A percentile compares a stretch with the other conserved stretches of the same genome.
Conservation (phyloP, 1,140 invertebrate genomes). For the Hyphantria cunea region DNA sequence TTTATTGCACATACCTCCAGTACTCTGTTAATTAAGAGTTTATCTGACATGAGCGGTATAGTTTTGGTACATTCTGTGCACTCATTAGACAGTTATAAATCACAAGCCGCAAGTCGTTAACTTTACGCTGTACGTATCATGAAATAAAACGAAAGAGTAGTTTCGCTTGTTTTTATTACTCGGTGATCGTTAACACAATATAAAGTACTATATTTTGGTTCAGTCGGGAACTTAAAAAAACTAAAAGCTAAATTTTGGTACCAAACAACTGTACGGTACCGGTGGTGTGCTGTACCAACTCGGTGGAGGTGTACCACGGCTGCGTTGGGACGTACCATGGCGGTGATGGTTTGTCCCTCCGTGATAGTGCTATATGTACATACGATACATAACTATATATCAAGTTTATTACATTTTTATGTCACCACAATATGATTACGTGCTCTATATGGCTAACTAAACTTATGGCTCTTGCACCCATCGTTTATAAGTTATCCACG, state of each 20-base stretch:
- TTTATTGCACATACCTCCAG: constrained; percentile 29
- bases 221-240: constrained; percentile 78
- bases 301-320: too few species aligned
- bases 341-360: too few species aligned
- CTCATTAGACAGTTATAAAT: constrained; percentile 13
- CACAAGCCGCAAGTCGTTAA: constrained; percentile 7
- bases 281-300: constrained; percentile 5
- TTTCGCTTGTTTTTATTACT: constrained; percentile 65
- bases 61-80: constrained; percentile 19
- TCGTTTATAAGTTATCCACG: constrained; percentile 36
- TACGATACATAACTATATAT: constrained; percentile 33
- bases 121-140: constrained; percentile 1
- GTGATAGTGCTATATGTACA: constrained; percentile 34
- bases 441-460: constrained; percentile 47
- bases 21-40: constrained; percentile 30
- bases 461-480: constrained; percentile 53
- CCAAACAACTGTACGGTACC: constrained; percentile 54
- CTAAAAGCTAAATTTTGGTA: constrained; percentile 74
- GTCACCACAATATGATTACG: constrained; percentile 35
- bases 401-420: constrained; percentile 37
- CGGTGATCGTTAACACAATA: constrained; percentile 67
- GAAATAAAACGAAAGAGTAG: constrained; percentile 42
- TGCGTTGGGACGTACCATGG: background rate
- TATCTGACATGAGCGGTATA: constrained; percentile 14
- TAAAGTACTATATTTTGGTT: constrained; percentile 76